A percentile compares a stretch with the other conserved stretches of the same genome.
Conservation (phyloP, 2,888 invertebrate genomes). For the Eumacrocentrus americanus region DNA sequence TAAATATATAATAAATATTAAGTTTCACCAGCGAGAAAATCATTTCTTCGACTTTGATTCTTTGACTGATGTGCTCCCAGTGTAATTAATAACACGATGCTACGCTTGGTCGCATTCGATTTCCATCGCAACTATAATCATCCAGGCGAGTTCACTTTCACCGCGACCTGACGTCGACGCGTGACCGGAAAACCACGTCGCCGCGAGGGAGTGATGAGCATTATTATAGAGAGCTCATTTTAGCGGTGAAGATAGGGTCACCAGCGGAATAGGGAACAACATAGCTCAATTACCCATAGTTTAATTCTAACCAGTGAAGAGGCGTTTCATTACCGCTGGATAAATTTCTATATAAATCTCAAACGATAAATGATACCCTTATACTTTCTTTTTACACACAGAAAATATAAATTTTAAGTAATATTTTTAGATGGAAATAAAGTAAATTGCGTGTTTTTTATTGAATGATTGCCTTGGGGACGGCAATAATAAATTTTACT, state of each 20-base stretch:
- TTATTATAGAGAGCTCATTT: not conserved
- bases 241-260: not conserved
- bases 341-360: no score
- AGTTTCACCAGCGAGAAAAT: constrained; percentile 7
- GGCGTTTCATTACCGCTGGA: no score
- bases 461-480: no score
- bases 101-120: constrained; percentile 40
- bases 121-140: constrained; percentile 44
- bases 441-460: no score
- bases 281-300: not conserved
- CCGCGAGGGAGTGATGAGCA: not conserved
- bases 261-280: no score
- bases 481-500: no score
- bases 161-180: constrained; percentile 38
- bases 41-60: not conserved
- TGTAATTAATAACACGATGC: constrained; percentile 38
- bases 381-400: no score
- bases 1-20: constrained; percentile 12
- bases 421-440: no score
- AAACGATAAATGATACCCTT: no score
- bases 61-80: not conserved
- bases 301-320: no score
- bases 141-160: constrained; percentile 50
- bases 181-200: constrained; percentile 8
- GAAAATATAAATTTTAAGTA: no score